phyloP scores from a whole-genome alignment of 2,888 invertebrate genomes.

The Limnephilus lunatus region DNA sequence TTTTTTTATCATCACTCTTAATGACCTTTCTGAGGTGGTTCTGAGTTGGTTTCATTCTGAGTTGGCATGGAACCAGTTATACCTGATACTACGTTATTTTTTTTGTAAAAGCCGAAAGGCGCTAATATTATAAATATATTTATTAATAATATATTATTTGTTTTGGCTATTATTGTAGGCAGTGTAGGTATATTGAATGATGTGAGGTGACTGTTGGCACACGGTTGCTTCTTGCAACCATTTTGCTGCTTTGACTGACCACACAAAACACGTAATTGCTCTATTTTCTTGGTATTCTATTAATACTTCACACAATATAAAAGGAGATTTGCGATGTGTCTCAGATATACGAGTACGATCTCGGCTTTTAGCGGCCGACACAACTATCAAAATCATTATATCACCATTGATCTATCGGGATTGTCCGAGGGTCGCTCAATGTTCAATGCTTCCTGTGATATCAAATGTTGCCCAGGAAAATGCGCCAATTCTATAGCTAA shows the following conservation, averaged over 20 bases:
- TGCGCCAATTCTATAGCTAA: not conserved
- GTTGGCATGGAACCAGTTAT: no score
- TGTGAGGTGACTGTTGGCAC: no score
- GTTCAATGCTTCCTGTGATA: not conserved
- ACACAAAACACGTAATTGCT: not conserved
- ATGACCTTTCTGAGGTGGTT: no score
- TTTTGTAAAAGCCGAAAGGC: no score
- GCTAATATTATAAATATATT: no score
- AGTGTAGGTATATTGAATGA: no score
- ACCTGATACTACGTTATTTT: no score
- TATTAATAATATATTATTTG: no score
- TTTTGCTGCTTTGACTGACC: not conserved
- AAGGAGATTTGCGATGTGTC: not conserved
- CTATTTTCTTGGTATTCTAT: not conserved
- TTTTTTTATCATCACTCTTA: no score
- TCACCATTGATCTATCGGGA: not conserved
- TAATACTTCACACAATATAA: not conserved
- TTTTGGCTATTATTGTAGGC: not conserved
- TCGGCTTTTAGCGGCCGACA: not conserved
- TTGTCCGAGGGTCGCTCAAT: not conserved
- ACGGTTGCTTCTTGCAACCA: no score
- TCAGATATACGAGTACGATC: not conserved
- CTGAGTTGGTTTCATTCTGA: no score
- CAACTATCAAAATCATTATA: not conserved
- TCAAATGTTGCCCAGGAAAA: not conserved